These are phyloP conservation scores for Hecatera dysodea DNA, from an alignment of 2,888 invertebrate genomes.

Conservation along the genomic window DNA sequence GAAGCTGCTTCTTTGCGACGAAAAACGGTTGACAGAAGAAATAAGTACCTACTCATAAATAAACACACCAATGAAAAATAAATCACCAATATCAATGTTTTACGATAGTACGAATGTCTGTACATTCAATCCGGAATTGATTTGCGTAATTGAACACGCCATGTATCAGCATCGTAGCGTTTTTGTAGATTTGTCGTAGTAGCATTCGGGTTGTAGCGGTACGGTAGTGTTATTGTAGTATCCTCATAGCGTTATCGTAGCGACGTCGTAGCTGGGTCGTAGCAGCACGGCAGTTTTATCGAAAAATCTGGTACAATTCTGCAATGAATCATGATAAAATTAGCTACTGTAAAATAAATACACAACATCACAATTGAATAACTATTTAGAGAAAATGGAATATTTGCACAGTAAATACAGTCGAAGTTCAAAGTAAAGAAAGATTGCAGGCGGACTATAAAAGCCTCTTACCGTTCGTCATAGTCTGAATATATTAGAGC, in stretches of 20 bases:
- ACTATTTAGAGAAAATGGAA: constrained; percentile 30
- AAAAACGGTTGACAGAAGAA: constrained; percentile 1
- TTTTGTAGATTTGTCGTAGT: neutral
- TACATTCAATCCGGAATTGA: neutral
- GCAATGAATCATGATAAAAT: neutral
- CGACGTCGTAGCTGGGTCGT: neutral
- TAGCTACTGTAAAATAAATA: neutral
- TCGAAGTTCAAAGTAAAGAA: constrained; percentile 62
- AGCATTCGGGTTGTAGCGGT: neutral
- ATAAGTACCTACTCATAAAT: neutral
- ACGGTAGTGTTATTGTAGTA: neutral
- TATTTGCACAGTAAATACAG: constrained; percentile 45
- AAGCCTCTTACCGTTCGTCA: constrained; percentile 75
- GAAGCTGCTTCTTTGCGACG: constrained; percentile 1
- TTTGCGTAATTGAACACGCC: neutral
- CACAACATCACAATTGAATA: neutral
- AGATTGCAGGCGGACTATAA: constrained; percentile 67
- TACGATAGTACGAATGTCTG: no score
- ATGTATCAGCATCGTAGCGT: neutral
- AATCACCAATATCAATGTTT: constrained; percentile 1
- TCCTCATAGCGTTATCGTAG: neutral
- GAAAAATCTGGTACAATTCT: neutral
- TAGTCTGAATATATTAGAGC: constrained; percentile 76
- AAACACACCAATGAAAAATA: neutral
- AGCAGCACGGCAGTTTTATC: neutral